phyloP scores from a whole-genome alignment of 1,140 invertebrate species.

The Thalassaphorura encarpata region DNA sequence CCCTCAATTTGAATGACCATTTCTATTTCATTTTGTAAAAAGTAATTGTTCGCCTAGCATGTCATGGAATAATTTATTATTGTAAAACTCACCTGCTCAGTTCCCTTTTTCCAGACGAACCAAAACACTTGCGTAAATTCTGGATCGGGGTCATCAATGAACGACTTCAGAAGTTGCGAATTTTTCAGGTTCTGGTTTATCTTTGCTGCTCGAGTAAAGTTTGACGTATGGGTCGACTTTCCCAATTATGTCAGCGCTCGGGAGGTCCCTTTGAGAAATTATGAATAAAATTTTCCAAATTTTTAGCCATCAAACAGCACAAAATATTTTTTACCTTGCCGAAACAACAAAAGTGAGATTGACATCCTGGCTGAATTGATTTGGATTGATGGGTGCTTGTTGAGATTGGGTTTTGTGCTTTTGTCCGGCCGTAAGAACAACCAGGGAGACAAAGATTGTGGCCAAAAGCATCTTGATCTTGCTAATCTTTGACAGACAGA shows the following conservation, averaged over 20 bases:
- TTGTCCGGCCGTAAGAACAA: neutral
- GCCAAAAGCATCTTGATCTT: neutral
- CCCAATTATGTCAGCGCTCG: slow-evolving; percentile 10
- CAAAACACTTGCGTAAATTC: slow-evolving; percentile 26
- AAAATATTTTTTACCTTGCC: neutral
- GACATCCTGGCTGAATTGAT: neutral
- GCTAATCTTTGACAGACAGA: too few species aligned
- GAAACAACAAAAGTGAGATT: slow-evolving; percentile 6
- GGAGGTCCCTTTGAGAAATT: slow-evolving; percentile 11
- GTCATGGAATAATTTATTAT: neutral
- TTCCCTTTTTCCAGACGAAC: slow-evolving; percentile 22
- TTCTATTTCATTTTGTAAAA: neutral
- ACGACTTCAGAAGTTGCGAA: slow-evolving; percentile 17
- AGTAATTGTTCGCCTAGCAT: neutral
- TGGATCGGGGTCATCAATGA: slow-evolving; percentile 13
- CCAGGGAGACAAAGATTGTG: neutral
- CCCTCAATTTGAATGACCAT: neutral
- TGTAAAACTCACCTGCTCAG: slow-evolving; percentile 7
- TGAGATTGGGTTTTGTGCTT: neutral
- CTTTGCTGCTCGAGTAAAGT: slow-evolving; percentile 6
- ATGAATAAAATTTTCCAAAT: neutral
- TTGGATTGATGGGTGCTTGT: neutral
- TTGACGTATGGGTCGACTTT: slow-evolving; percentile 18
- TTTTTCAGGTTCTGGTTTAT: slow-evolving; percentile 16
- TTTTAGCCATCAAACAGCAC: neutral